Conservation (phyloP, 1,140 invertebrate species). For the Agrypnia vestita region DNA sequence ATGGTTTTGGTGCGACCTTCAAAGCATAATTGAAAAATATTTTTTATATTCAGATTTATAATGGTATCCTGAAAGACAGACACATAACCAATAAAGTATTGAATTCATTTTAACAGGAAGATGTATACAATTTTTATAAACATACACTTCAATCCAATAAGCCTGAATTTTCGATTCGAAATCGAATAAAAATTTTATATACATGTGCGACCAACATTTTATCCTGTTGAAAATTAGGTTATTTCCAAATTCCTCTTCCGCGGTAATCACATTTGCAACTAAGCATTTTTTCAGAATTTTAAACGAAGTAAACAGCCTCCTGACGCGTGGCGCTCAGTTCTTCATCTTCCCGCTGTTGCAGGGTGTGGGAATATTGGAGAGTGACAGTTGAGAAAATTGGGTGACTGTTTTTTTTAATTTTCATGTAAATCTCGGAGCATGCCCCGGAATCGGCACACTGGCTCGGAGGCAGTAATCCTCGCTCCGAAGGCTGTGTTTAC, state of each 20-base stretch:
- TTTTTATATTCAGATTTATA: no score
- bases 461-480: slow-evolving; percentile 21
- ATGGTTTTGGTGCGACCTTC: no score
- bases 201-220: neutral
- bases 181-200: neutral
- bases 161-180: neutral
- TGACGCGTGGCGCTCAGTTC: slow-evolving; percentile 11
- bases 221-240: slow-evolving; percentile 14
- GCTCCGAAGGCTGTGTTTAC: neutral
- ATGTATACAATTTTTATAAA: no score
- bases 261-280: slow-evolving; percentile 32
- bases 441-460: slow-evolving; percentile 14
- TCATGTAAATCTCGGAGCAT: slow-evolving; percentile 34
- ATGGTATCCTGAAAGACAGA: no score
- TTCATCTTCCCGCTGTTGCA: slow-evolving; percentile 4
- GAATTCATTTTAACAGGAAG: no score
- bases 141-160: no score
- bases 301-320: slow-evolving; percentile 33
- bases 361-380: slow-evolving; percentile 20
- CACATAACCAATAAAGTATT: no score
- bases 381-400: slow-evolving; percentile 42
- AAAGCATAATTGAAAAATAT: no score
- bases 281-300: slow-evolving; percentile 22
- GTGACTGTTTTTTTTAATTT: slow-evolving; percentile 42
- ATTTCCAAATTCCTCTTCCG: slow-evolving; percentile 14